Conservation (phyloP, 1,140 invertebrate genomes). For the Liolophura sinensis region DNA sequence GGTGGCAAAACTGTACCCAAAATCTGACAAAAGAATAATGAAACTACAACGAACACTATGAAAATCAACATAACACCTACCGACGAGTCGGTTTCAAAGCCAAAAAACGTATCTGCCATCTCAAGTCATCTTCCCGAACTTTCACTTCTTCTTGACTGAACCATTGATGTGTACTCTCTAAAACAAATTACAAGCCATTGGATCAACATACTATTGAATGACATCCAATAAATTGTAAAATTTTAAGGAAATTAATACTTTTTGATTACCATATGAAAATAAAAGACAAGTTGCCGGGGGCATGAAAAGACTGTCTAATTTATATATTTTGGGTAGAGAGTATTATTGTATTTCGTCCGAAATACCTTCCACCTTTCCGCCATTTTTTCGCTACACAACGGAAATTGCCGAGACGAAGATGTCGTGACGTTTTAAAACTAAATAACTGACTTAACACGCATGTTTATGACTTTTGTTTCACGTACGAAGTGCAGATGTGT, state of each 20-base stretch:
- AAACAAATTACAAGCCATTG: neutral
- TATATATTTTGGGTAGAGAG: neutral
- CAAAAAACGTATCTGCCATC: slow-evolving; percentile 33
- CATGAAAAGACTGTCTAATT: neutral
- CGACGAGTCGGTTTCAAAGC: too few species aligned
- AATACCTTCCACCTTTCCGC: slow-evolving; percentile 33
- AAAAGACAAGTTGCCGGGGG: neutral
- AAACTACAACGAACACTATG: too few species aligned
- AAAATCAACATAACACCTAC: too few species aligned
- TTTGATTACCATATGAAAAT: neutral
- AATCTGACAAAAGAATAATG: too few species aligned
- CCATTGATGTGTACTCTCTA: too few species aligned
- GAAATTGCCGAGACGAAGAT: slow-evolving; percentile 40
- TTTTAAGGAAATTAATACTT: neutral
- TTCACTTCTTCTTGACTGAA: neutral
- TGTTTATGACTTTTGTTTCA: neutral
- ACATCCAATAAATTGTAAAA: neutral
- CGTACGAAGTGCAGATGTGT: neutral
- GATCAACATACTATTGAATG: too few species aligned
- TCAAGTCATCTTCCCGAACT: slow-evolving; percentile 36
- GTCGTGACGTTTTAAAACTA: too few species aligned
- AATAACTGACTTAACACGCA: too few species aligned
- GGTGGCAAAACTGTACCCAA: too few species aligned
- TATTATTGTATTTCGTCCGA: neutral
- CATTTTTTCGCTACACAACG: slow-evolving; percentile 49